Evolutionary conservation across 2,797 vertebrate genomes (phyloP).

Genomic region (Coregonus suidteri): DNA sequence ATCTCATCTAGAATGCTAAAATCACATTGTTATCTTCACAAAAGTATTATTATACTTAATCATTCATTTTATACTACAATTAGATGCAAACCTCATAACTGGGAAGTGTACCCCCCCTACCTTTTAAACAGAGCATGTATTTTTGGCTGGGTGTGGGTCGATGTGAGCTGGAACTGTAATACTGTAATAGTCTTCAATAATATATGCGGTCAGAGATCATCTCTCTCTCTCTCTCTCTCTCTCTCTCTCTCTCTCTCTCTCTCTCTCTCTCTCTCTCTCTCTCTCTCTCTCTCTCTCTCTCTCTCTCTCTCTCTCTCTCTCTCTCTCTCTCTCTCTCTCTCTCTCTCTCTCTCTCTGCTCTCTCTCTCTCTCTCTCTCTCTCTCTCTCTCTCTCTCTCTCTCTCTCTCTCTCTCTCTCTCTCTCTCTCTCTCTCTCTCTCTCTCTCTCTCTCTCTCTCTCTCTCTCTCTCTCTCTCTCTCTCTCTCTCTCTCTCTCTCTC

Average conservation of each 20-base stretch:
- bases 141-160: slow-evolving; percentile 38
- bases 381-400: slow-evolving; percentile 20
- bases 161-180: slow-evolving; percentile 48
- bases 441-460: not conserved
- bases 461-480: not conserved
- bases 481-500: not conserved
- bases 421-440: not conserved
- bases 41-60: no score
- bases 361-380: slow-evolving; percentile 1
- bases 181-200: slow-evolving; percentile 1
- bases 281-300: not conserved
- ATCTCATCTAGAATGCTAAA: no score
- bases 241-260: slow-evolving; percentile 2
- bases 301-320: no score
- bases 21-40: no score
- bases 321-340: slow-evolving; percentile 26
- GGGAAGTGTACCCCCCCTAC: not conserved
- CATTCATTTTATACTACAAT: no score
- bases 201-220: slow-evolving; percentile 17
- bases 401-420: not conserved
- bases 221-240: not conserved
- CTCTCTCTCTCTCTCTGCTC: not conserved
- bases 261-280: not conserved
- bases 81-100: no score
- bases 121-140: slow-evolving; percentile 37